These are phyloP conservation scores for Zosterops japonicus DNA, from an alignment of 2,113 vertebrate species.

Conservation along the genomic window DNA sequence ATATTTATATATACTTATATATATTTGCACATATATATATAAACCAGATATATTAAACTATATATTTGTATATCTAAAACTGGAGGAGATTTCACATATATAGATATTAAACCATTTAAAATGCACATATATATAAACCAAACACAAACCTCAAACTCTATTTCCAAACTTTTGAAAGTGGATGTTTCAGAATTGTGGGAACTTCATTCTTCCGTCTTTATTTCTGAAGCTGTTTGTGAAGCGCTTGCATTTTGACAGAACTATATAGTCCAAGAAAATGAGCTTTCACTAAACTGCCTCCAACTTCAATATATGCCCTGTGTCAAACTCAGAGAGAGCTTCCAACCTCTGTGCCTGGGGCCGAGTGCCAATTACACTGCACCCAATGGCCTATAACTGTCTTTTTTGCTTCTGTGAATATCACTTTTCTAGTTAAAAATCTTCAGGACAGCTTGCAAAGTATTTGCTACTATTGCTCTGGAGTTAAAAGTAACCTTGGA, in stretches of 20 bases:
- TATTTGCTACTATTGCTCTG: conserved; percentile 41
- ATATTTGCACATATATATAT: neutral
- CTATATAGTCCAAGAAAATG: conserved; percentile 16
- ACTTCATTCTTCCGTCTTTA: neutral
- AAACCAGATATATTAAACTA: neutral
- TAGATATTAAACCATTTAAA: neutral
- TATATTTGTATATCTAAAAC: neutral
- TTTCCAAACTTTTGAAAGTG: neutral
- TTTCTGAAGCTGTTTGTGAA: conserved; percentile 2
- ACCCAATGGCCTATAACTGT: conserved; percentile 21
- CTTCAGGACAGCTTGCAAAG: conserved; percentile 34
- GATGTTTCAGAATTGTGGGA: neutral
- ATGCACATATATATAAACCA: neutral
- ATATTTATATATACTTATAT: too few relatives aligned
- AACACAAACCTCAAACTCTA: neutral
- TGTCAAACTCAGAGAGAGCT: neutral
- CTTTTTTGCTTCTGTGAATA: conserved; percentile 57
- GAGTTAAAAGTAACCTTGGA: conserved; percentile 60
- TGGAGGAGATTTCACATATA: neutral
- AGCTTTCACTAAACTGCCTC: conserved; percentile 37
- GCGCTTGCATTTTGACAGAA: neutral
- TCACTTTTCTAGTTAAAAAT: conserved; percentile 49
- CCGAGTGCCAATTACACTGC: conserved; percentile 28
- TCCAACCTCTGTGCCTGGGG: neutral
- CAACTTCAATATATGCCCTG: conserved; percentile 25